Conservation (phyloP, 2,888 invertebrate species). For the Drosophila subsilvestris region DNA sequence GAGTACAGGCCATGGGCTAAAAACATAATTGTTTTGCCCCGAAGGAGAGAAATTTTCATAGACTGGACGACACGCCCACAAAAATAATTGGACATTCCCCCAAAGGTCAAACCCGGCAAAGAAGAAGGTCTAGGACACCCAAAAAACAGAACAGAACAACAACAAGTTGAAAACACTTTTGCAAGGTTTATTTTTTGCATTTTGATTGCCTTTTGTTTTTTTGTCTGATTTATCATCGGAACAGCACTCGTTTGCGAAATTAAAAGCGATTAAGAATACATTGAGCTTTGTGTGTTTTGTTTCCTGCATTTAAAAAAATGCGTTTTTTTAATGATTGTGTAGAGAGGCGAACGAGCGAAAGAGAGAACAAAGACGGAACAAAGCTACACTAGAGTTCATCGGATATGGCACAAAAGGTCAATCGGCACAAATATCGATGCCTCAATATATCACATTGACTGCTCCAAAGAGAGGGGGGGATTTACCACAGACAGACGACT, state of each 20-base stretch:
- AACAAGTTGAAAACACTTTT: constrained; percentile 37
- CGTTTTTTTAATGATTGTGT: constrained; percentile 29
- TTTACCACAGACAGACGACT: constrained; percentile 28
- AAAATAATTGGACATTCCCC: constrained; percentile 14
- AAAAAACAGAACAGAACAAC: not conserved
- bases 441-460: constrained; percentile 15
- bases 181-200: constrained; percentile 27
- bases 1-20: constrained; percentile 28
- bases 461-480: constrained; percentile 20
- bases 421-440: constrained; percentile 44
- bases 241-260: constrained; percentile 37
- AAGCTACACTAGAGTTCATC: constrained; percentile 36
- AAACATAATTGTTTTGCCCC: constrained; percentile 36
- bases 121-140: constrained; percentile 28
- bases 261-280: constrained; percentile 53
- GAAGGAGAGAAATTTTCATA: constrained; percentile 40
- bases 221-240: constrained; percentile 33
- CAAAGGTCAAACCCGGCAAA: constrained; percentile 28
- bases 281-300: constrained; percentile 38
- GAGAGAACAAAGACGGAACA: constrained; percentile 49
- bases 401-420: constrained; percentile 72
- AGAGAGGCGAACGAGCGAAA: not conserved
- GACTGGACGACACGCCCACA: constrained; percentile 34
- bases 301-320: constrained; percentile 45
- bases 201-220: constrained; percentile 29